Evolutionary conservation across 2,113 vertebrate genomes (phyloP).

Genomic region (Trichomycterus rosablanca): DNA sequence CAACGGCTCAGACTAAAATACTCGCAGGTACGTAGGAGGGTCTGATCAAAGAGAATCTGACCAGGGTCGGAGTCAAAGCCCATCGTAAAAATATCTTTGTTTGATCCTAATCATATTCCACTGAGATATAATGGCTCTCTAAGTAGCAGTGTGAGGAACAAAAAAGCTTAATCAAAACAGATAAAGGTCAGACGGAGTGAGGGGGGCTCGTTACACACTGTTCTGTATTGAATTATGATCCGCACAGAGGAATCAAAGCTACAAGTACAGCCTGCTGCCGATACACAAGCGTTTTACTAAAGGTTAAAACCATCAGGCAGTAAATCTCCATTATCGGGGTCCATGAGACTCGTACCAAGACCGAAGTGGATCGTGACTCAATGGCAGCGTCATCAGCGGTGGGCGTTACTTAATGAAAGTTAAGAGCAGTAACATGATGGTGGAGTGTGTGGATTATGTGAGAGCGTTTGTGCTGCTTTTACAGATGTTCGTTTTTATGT

Average conservation of each 20-base stretch:
- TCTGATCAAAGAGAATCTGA: constrained; percentile 4
- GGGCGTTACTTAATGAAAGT: no score
- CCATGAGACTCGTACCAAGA: not conserved
- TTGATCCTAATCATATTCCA: constrained; percentile 34
- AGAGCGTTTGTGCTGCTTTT: no score
- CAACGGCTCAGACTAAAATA: constrained; percentile 15
- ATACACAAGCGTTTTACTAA: not conserved
- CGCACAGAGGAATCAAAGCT: not conserved
- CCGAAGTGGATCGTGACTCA: not conserved
- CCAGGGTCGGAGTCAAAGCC: constrained; percentile 35
- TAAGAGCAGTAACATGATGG: no score
- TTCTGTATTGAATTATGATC: constrained; percentile 7
- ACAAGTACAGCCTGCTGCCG: not conserved
- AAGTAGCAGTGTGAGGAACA: constrained; percentile 32
- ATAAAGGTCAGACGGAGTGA: constrained; percentile 32
- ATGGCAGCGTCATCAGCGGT: not conserved
- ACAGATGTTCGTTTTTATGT: no score
- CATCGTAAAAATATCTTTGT: constrained; percentile 25
- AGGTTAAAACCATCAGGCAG: not conserved
- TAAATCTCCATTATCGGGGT: not conserved
- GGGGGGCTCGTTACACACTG: not conserved
- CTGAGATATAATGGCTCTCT: constrained; percentile 8
- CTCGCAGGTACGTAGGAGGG: constrained; percentile 36
- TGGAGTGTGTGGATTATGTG: no score
- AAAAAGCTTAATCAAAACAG: constrained; percentile 31